phyloP scores from a whole-genome alignment of 2,113 vertebrate genomes.

The Podocnemis expansa region DNA sequence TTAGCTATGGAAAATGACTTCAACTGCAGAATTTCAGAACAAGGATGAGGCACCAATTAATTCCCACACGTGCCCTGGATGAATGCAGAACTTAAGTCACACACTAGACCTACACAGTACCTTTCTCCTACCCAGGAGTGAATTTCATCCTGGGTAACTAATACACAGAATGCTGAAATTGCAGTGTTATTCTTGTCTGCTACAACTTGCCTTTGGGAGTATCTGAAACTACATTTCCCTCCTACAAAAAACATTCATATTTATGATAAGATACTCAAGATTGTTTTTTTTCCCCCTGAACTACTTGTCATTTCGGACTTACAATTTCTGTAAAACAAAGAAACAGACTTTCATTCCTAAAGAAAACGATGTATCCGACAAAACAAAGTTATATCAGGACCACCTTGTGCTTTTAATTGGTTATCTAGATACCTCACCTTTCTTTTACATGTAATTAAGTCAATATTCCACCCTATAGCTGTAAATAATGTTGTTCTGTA shows the following conservation, averaged over 20 bases:
- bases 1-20: background rate
- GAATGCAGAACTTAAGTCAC: background rate
- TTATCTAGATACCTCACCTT: background rate
- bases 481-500: background rate
- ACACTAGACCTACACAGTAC: background rate
- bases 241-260: background rate
- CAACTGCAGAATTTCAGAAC: background rate
- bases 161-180: background rate
- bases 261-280: background rate
- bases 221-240: background rate
- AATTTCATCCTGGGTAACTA: background rate
- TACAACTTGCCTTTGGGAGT: background rate
- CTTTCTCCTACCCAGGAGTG: background rate
- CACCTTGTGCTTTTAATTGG: background rate
- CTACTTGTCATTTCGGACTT: background rate
- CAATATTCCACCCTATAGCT: background rate
- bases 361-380: background rate
- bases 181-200: background rate
- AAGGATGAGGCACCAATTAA: background rate
- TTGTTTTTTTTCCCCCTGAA: rapidly evolving
- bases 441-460: background rate
- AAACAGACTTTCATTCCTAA: background rate
- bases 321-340: background rate
- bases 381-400: background rate
- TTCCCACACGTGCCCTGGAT: background rate